Percentiles rank a stretch among this genome's conserved stretches.
Conservation (phyloP, 2,113 vertebrate species). For the Megaleporinus macrocephalus region DNA sequence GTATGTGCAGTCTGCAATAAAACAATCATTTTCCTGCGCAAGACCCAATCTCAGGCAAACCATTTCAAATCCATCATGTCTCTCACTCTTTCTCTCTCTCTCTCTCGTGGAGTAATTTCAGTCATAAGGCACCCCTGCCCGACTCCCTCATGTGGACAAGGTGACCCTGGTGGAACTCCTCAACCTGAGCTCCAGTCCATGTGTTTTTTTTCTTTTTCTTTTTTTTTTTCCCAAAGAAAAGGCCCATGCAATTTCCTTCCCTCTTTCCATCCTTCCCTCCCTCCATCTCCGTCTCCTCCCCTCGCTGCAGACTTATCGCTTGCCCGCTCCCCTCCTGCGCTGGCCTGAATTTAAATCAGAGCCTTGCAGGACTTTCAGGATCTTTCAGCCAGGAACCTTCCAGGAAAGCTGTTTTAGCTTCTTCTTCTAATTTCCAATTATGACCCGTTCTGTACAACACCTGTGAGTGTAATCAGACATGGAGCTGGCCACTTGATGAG, state of each 20-base stretch:
- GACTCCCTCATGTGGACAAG: conserved; percentile 53
- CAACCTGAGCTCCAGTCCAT: conserved; percentile 21
- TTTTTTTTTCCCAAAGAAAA: no score
- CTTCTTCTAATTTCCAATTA: no score
- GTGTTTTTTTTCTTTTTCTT: no score
- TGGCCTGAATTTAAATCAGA: not conserved
- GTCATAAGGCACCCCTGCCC: conserved; percentile 1
- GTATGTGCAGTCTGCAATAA: conserved; percentile 57
- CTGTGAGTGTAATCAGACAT: no score
- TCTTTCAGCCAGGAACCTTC: not conserved
- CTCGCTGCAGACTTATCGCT: not conserved
- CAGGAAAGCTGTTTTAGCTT: not conserved
- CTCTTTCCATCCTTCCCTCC: conserved; percentile 1
- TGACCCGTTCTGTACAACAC: not conserved
- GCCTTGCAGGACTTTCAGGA: not conserved
- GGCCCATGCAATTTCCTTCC: not conserved
- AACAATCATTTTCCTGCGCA: conserved; percentile 52
- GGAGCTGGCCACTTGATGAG: not conserved
- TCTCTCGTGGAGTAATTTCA: conserved; percentile 41
- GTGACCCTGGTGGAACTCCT: conserved; percentile 49
- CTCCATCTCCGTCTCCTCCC: not conserved
- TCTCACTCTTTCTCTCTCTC: conserved; percentile 20
- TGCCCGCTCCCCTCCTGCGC: not conserved
- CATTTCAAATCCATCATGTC: conserved; percentile 44
- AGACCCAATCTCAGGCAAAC: conserved; percentile 59